A percentile compares a stretch with the other conserved stretches of the same genome.
Conservation (phyloP, 2,888 invertebrate species). For the Orthosia gracilis region DNA sequence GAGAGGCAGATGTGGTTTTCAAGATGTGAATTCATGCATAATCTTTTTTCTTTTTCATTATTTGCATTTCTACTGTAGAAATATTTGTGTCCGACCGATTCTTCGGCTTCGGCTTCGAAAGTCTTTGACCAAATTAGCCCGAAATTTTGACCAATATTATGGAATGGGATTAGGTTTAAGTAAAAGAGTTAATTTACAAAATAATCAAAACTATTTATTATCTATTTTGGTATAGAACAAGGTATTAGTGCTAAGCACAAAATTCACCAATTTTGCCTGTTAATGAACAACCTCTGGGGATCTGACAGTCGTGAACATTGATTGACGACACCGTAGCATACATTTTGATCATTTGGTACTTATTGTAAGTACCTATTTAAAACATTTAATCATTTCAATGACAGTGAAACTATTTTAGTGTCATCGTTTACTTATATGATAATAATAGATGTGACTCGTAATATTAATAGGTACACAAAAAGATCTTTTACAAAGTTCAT, state of each 20-base stretch:
- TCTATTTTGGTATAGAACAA: slow-evolving; percentile 86
- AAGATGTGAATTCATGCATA: too few species aligned
- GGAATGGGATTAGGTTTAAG: slow-evolving; percentile 40
- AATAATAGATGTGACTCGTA: not conserved
- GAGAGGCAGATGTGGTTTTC: too few species aligned
- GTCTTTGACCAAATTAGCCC: too few species aligned
- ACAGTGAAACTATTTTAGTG: slow-evolving; percentile 2
- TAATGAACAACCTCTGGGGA: slow-evolving; percentile 41
- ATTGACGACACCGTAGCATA: slow-evolving; percentile 3
- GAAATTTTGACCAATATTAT: too few species aligned
- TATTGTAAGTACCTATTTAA: not conserved
- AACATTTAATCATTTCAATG: not conserved
- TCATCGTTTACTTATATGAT: not conserved
- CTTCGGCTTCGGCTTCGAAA: too few species aligned
- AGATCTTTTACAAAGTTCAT: slow-evolving; percentile 6
- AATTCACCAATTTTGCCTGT: slow-evolving; percentile 62
- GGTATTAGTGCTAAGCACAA: slow-evolving; percentile 82
- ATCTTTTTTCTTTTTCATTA: too few species aligned
- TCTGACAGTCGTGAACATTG: slow-evolving; percentile 32
- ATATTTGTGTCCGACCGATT: too few species aligned
- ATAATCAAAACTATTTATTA: slow-evolving; percentile 83
- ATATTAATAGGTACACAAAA: not conserved
- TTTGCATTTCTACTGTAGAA: too few species aligned
- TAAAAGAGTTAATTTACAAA: slow-evolving; percentile 76
- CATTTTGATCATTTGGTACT: slow-evolving; percentile 3